A percentile compares a stretch with the other conserved stretches of the same genome.
Conservation (phyloP, 2,113 vertebrate genomes). For the Collichthys lucidus region DNA sequence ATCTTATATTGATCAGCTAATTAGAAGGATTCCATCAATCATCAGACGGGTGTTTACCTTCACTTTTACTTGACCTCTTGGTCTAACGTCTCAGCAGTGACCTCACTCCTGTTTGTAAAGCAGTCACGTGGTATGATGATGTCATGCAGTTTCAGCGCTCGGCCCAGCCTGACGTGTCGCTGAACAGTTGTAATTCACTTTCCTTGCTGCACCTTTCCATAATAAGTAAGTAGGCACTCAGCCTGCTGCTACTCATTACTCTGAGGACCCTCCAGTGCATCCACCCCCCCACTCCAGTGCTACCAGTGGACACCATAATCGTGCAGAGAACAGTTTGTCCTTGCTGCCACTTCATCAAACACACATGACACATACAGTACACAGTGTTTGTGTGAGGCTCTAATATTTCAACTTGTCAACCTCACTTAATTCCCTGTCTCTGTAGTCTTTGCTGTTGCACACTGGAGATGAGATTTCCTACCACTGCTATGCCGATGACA, state of each 20-base stretch:
- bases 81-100: slow-evolving; percentile 33
- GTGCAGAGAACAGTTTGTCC: slow-evolving; percentile 61
- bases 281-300: slow-evolving; percentile 55
- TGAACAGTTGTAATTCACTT: slow-evolving; percentile 69
- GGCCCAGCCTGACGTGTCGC: slow-evolving; percentile 49
- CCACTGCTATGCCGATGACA: too few species aligned
- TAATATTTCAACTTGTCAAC: slow-evolving; percentile 55
- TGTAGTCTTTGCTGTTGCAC: neutral
- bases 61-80: slow-evolving; percentile 31
- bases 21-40: slow-evolving; percentile 67
- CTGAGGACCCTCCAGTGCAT: slow-evolving; percentile 72
- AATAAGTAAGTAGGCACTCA: slow-evolving; percentile 74
- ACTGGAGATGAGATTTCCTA: too few species aligned
- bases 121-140: slow-evolving; percentile 45
- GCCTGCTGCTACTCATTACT: slow-evolving; percentile 71
- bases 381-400: neutral
- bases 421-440: slow-evolving; percentile 40
- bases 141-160: slow-evolving; percentile 51
- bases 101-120: slow-evolving; percentile 36
- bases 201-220: slow-evolving; percentile 60
- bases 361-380: slow-evolving; percentile 15
- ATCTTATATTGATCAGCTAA: slow-evolving; percentile 72
- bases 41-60: slow-evolving; percentile 38
- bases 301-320: slow-evolving; percentile 57
- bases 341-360: slow-evolving; percentile 31